Conservation (phyloP, 2,888 invertebrate genomes). For the Celastrina argiolus region DNA sequence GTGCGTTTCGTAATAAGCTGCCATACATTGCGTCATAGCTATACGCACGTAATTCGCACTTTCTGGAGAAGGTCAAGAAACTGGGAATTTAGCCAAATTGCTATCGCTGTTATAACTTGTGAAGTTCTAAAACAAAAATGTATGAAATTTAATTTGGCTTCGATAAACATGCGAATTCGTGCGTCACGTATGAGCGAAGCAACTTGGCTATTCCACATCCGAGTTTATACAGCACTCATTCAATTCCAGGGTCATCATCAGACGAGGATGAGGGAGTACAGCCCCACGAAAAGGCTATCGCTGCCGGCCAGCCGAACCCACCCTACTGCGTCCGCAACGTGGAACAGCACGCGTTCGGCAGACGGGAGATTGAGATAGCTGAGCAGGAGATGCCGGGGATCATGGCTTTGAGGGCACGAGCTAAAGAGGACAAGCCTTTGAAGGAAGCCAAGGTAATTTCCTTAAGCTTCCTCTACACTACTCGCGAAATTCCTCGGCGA, state of each 20-base stretch:
- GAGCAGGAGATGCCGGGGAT: conserved; percentile 99
- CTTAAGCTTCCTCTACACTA: too few species aligned
- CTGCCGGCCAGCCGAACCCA: conserved; percentile 88
- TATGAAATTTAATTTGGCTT: too few species aligned
- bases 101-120: too few species aligned
- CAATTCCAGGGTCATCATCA: conserved; percentile 87
- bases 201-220: background rate
- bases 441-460: conserved; percentile 93
- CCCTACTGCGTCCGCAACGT: conserved; percentile 98
- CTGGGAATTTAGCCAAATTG: too few species aligned
- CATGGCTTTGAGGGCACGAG: conserved; percentile 94
- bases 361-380: conserved; percentile 98
- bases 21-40: too few species aligned
- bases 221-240: background rate
- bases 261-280: conserved; percentile 92
- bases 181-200: background rate
- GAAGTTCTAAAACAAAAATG: too few species aligned
- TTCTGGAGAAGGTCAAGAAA: too few species aligned
- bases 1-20: too few species aligned
- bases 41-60: too few species aligned
- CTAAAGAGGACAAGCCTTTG: conserved; percentile 94
- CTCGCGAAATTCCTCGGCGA: too few species aligned
- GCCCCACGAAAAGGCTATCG: conserved; percentile 94
- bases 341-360: conserved; percentile 94
- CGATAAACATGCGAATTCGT: background rate